A percentile compares a stretch with the other conserved stretches of the same genome.
Conservation (phyloP, 2,113 vertebrate genomes). For the Oncorhynchus masou region DNA sequence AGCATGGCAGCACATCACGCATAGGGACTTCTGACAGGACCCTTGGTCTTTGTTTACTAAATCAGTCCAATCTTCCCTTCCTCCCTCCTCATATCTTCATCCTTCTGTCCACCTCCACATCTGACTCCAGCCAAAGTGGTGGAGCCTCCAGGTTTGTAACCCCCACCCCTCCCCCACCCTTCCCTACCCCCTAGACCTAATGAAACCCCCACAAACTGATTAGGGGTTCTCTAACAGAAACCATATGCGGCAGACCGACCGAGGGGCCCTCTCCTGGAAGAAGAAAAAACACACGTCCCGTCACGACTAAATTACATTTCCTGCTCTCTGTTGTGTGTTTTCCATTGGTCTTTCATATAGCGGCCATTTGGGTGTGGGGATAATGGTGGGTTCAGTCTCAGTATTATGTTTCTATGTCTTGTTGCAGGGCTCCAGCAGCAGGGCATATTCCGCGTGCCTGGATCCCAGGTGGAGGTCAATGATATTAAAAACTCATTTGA, state of each 20-base stretch:
- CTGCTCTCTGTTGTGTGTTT: slow-evolving; percentile 58
- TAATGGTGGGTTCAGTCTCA: slow-evolving; percentile 27
- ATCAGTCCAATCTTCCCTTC: slow-evolving; percentile 14
- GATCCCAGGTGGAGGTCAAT: slow-evolving; percentile 97
- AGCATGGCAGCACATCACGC: slow-evolving; percentile 51
- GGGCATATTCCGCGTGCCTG: slow-evolving; percentile 95
- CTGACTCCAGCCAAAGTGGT: slow-evolving; percentile 56
- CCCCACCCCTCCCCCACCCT: not conserved
- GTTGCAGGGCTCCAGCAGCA: slow-evolving; percentile 92
- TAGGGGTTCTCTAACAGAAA: slow-evolving; percentile 63
- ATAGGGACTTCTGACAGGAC: slow-evolving; percentile 41
- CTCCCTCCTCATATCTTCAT: slow-evolving; percentile 24
- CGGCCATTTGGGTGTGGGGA: slow-evolving; percentile 31
- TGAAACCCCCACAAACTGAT: slow-evolving; percentile 73
- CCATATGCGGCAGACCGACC: slow-evolving; percentile 60
- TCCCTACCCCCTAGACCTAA: slow-evolving; percentile 68
- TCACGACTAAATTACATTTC: slow-evolving; percentile 67
- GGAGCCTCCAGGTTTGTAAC: slow-evolving; percentile 34
- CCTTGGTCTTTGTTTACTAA: slow-evolving; percentile 39
- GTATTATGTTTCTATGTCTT: slow-evolving; percentile 36
- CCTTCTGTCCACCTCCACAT: slow-evolving; percentile 58
- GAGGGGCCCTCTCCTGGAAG: slow-evolving; percentile 49
- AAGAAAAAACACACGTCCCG: slow-evolving; percentile 46
- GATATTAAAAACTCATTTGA: slow-evolving; percentile 99
- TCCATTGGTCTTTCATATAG: slow-evolving; percentile 41